A percentile compares a stretch with the other conserved stretches of the same genome.
Evolutionary conservation across 2,888 invertebrate species (phyloP).

Genomic region (Nemotelus nigrinus): DNA sequence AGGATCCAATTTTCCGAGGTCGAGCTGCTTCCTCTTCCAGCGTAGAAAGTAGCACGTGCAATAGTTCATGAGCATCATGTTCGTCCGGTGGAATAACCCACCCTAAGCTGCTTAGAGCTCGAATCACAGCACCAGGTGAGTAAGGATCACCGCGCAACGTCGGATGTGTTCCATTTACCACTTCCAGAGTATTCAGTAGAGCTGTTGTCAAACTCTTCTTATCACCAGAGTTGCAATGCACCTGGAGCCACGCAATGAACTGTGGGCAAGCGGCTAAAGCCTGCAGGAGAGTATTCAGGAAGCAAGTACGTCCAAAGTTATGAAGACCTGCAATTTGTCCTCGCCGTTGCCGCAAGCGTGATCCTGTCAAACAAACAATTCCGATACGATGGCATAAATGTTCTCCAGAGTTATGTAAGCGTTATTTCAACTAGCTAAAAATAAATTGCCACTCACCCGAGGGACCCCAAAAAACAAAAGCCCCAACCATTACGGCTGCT

Average conservation of each 20-base stretch:
- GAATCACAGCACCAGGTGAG: slow-evolving; percentile 75
- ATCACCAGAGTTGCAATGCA: slow-evolving; percentile 69
- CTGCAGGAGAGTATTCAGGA: slow-evolving; percentile 90
- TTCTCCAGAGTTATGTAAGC: slow-evolving; percentile 36
- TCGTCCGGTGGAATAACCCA: slow-evolving; percentile 92
- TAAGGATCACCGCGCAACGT: slow-evolving; percentile 70
- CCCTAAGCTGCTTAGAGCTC: slow-evolving; percentile 76
- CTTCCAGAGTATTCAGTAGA: slow-evolving; percentile 78
- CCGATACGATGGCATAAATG: not conserved
- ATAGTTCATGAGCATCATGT: slow-evolving; percentile 93
- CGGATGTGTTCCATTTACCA: slow-evolving; percentile 78
- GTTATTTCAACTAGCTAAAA: slow-evolving; percentile 7
- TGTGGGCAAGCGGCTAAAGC: slow-evolving; percentile 87
- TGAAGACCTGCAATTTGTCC: slow-evolving; percentile 86
- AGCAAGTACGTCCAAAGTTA: slow-evolving; percentile 93
- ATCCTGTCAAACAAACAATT: slow-evolving; percentile 52
- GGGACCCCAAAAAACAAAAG: slow-evolving; percentile 83
- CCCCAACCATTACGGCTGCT: slow-evolving; percentile 81
- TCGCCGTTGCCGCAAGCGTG: slow-evolving; percentile 69
- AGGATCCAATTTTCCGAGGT: slow-evolving; percentile 69
- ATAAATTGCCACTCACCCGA: slow-evolving; percentile 58
- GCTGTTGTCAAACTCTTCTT: slow-evolving; percentile 80
- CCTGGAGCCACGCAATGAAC: slow-evolving; percentile 84
- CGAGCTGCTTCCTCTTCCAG: slow-evolving; percentile 82
- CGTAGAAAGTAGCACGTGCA: slow-evolving; percentile 89